Conservation (phyloP, 2,888 invertebrate species). For the Melinaea marsaeus region DNA sequence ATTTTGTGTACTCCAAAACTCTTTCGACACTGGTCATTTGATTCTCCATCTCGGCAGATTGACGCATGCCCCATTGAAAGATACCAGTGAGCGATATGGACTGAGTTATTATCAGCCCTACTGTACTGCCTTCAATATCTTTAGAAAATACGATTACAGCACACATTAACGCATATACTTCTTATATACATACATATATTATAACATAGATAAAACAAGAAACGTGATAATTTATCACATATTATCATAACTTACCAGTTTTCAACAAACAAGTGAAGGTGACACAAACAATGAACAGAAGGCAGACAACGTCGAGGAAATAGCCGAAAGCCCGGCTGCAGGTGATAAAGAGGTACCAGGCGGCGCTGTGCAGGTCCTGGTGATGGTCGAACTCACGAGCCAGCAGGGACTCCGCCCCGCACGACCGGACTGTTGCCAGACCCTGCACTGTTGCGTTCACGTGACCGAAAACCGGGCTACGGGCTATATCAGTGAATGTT, state of each 20-base stretch:
- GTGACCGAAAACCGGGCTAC: slow-evolving; percentile 91
- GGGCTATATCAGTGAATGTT: slow-evolving; percentile 70
- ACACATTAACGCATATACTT: background rate
- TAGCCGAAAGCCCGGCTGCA: slow-evolving; percentile 82
- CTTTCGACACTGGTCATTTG: slow-evolving; percentile 90
- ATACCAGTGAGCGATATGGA: slow-evolving; percentile 80
- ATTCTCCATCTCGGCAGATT: slow-evolving; percentile 90
- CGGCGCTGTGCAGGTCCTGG: slow-evolving; percentile 81
- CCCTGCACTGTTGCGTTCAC: slow-evolving; percentile 88
- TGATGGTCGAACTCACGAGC: slow-evolving; percentile 75
- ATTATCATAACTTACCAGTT: slow-evolving; percentile 45
- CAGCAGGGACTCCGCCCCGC: slow-evolving; percentile 82
- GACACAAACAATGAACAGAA: slow-evolving; percentile 80
- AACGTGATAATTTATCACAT: background rate
- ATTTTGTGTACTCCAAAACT: slow-evolving; percentile 81
- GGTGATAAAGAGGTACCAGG: slow-evolving; percentile 82
- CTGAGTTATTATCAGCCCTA: slow-evolving; percentile 82
- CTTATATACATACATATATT: too few relatives aligned
- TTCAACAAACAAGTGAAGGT: slow-evolving; percentile 80
- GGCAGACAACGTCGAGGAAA: slow-evolving; percentile 80
- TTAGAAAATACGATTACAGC: background rate
- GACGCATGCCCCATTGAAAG: slow-evolving; percentile 89
- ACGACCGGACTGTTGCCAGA: slow-evolving; percentile 88
- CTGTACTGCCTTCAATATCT: slow-evolving; percentile 77
- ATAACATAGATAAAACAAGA: background rate